These are phyloP conservation scores for Allophyes oxyacanthae DNA, from an alignment of 2,888 invertebrate genomes.

Conservation along the genomic window DNA sequence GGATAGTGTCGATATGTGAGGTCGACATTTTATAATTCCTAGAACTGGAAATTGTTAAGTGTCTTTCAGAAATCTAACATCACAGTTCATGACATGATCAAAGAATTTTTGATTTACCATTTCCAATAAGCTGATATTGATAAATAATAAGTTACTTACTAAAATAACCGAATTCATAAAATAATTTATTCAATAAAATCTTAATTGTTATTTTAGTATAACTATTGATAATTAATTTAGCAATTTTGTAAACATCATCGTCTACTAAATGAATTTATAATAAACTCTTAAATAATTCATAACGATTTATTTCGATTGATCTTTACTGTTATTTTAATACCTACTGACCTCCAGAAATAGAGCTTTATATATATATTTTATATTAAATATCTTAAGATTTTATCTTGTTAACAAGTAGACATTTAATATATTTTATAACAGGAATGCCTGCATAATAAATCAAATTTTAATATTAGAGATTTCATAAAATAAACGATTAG, in stretches of 20 bases:
- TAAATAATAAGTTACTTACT: too few species aligned
- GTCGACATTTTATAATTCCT: slow-evolving; percentile 15
- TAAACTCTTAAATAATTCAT: slow-evolving; percentile 27
- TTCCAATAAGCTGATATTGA: too few species aligned
- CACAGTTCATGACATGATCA: too few species aligned
- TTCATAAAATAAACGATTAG: slow-evolving; percentile 35
- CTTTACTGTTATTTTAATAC: slow-evolving; percentile 30
- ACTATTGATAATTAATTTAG: too few species aligned
- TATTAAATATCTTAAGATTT: slow-evolving; percentile 5
- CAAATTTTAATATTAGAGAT: slow-evolving; percentile 38
- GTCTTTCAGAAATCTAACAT: too few species aligned
- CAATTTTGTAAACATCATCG: slow-evolving; percentile 6
- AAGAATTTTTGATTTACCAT: too few species aligned
- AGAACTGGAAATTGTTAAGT: too few species aligned
- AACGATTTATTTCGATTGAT: slow-evolving; percentile 25
- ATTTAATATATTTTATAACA: slow-evolving; percentile 40
- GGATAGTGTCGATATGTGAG: slow-evolving; percentile 24
- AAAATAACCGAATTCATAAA: too few species aligned
- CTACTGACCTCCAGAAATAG: slow-evolving; percentile 30
- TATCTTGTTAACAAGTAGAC: slow-evolving; percentile 19
- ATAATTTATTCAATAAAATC: too few species aligned
- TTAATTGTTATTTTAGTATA: too few species aligned
- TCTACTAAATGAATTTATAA: slow-evolving; percentile 10
- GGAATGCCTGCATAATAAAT: slow-evolving; percentile 45
- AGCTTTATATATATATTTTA: slow-evolving; percentile 23